These are phyloP conservation scores for Melanophora roralis DNA, from an alignment of 2,888 invertebrate species.

Conservation along the genomic window DNA sequence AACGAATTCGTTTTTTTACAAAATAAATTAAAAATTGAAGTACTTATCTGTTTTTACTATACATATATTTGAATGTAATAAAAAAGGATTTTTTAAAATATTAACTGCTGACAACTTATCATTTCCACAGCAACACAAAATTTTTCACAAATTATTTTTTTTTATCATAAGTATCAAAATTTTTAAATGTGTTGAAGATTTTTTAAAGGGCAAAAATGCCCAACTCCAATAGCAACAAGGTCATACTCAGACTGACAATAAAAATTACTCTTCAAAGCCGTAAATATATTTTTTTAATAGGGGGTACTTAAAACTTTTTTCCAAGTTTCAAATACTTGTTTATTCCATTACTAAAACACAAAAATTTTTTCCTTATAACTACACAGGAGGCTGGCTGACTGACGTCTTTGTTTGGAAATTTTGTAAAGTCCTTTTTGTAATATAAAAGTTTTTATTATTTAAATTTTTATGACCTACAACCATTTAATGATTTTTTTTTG, in stretches of 20 bases:
- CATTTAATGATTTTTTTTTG: background rate
- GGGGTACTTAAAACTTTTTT: conserved; percentile 25
- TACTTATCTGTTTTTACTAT: too few species aligned
- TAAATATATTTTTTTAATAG: too few species aligned
- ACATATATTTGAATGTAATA: too few species aligned
- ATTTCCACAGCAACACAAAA: too few species aligned
- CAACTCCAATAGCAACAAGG: conserved; percentile 24
- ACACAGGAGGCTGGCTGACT: conserved; percentile 6
- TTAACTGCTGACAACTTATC: too few species aligned
- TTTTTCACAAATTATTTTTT: too few species aligned
- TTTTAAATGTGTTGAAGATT: too few species aligned
- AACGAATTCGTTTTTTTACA: too few species aligned
- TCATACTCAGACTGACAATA: conserved; percentile 42
- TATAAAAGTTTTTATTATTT: background rate
- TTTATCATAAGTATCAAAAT: too few species aligned
- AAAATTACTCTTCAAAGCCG: conserved; percentile 8
- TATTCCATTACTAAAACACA: background rate
- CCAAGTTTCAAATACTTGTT: background rate
- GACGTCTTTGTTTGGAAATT: background rate
- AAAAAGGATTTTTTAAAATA: too few species aligned
- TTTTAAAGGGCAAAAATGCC: too few species aligned
- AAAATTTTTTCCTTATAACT: background rate
- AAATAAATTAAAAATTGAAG: too few species aligned
- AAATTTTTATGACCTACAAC: background rate
- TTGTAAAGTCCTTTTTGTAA: background rate